phyloP scores from a whole-genome alignment of 2,113 vertebrate genomes.

The Salvator merianae region DNA sequence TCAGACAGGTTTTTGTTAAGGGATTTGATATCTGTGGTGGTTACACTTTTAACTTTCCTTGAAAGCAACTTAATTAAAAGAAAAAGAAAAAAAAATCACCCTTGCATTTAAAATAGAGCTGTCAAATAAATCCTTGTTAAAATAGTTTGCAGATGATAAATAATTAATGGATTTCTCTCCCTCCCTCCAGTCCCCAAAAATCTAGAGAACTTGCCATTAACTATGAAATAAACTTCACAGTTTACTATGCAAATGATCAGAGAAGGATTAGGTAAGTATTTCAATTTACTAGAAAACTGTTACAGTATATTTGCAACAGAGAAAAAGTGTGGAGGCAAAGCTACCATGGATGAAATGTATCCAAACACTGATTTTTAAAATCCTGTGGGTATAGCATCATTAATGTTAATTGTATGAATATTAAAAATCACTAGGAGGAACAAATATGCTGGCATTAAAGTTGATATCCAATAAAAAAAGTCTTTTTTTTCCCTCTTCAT shows the following conservation, averaged over 20 bases:
- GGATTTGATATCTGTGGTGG: neutral
- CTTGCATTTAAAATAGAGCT: slow-evolving; percentile 53
- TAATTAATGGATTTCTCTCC: slow-evolving; percentile 58
- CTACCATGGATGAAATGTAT: slow-evolving; percentile 50
- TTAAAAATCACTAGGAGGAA: slow-evolving; percentile 60
- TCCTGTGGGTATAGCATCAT: slow-evolving; percentile 39
- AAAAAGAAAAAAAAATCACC: neutral
- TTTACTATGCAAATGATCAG: slow-evolving; percentile 70
- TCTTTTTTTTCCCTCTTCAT: neutral
- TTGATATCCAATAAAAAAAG: slow-evolving; percentile 56
- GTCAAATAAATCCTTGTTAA: slow-evolving; percentile 64
- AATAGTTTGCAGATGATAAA: slow-evolving; percentile 66
- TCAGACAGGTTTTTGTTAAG: neutral
- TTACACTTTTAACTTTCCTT: slow-evolving; percentile 15
- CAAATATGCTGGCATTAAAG: slow-evolving; percentile 57
- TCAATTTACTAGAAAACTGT: slow-evolving; percentile 65
- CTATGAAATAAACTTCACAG: slow-evolving; percentile 69
- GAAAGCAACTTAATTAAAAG: neutral
- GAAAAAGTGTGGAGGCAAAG: slow-evolving; percentile 47
- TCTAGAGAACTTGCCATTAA: slow-evolving; percentile 37
- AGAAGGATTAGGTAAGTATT: slow-evolving; percentile 70
- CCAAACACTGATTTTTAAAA: slow-evolving; percentile 42
- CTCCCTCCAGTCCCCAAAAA: neutral
- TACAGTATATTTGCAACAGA: slow-evolving; percentile 55
- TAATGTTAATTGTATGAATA: slow-evolving; percentile 64